A percentile compares a stretch with the other conserved stretches of the same genome.
These are phyloP conservation scores for Otus sunia DNA, from an alignment of 2,113 vertebrate species.

Conservation along the genomic window DNA sequence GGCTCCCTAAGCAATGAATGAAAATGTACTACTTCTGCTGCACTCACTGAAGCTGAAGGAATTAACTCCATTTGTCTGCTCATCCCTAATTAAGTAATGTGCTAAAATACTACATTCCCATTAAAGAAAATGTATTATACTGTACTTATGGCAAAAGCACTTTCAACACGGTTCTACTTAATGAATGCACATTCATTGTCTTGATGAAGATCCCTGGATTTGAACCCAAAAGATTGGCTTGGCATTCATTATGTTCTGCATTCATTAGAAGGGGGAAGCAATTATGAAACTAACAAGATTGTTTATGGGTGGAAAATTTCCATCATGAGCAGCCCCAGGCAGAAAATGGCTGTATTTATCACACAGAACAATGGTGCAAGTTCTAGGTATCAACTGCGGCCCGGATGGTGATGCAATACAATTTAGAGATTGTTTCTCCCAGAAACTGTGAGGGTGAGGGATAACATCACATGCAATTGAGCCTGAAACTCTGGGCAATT, in stretches of 20 bases:
- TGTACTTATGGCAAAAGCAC: slow-evolving; percentile 7
- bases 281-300: slow-evolving; percentile 38
- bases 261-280: slow-evolving; percentile 28
- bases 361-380: neutral
- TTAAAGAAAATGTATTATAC: slow-evolving; percentile 45
- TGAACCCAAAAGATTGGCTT: slow-evolving; percentile 33
- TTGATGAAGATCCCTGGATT: slow-evolving; percentile 39
- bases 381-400: neutral
- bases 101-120: slow-evolving; percentile 35
- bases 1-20: neutral
- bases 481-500: accelerated
- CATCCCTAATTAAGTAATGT: slow-evolving; percentile 49
- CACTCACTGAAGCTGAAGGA: slow-evolving; percentile 30
- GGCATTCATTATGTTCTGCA: neutral
- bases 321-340: neutral
- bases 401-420: neutral
- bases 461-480: neutral
- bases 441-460: neutral
- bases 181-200: slow-evolving; percentile 39
- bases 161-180: slow-evolving; percentile 14
- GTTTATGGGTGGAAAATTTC: slow-evolving; percentile 26
- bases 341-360: slow-evolving; percentile 24
- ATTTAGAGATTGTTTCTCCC: neutral
- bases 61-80: slow-evolving; percentile 42
- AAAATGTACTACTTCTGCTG: neutral